Base-by-base conservation (phyloP, 2,113 vertebrate genomes). In the Catharus minimus region DNA sequence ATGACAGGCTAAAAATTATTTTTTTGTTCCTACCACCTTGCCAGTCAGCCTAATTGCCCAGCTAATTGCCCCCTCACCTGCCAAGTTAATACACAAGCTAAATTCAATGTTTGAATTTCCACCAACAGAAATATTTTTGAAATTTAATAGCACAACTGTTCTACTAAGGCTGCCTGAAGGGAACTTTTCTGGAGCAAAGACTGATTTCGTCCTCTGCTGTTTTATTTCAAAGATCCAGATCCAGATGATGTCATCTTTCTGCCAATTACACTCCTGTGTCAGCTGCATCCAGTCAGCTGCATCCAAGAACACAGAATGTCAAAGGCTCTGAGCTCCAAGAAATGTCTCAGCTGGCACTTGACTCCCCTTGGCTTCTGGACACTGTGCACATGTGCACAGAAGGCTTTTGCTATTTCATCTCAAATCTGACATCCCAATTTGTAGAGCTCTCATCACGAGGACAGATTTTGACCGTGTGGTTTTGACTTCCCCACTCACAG, bases 201-300 rank as follows among this genome's bases (percentile, higher is more conserved):
- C 24, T 83, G 17, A 58, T 43, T 81, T 71, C 11, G 17, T 68
- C 26, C 87, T 87, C 56, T 53, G 33, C 32, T 90, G 66, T 53
- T 89, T 91, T 83, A 72, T 92, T 94, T 82, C 50, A 77, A 84
- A 88, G 46, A 41, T 79, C 74, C 82, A 73, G 69, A 69, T 47
- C 68, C 47, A 56, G 30, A 60, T 87, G 75, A 85, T 89, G 79
- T 94, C 36, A 73, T 43, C 30, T 28, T 73, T 43, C 58, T 71
- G 65, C 82, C 82, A 89, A 16, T 92, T 86, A 85, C 68, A 62
- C 52, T 47, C 46, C 89, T 75, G 23, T 84, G 28, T 88, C 75
- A 74, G 83, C 64, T 52, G 55, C 33, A 38, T 74, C 20, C 76
- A 74, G 74, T 82, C 30, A 68, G 55, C 44, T 3, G 3, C 56